phyloP scores from a whole-genome alignment of 2,888 invertebrate genomes.

The Andrena trimmerana region DNA sequence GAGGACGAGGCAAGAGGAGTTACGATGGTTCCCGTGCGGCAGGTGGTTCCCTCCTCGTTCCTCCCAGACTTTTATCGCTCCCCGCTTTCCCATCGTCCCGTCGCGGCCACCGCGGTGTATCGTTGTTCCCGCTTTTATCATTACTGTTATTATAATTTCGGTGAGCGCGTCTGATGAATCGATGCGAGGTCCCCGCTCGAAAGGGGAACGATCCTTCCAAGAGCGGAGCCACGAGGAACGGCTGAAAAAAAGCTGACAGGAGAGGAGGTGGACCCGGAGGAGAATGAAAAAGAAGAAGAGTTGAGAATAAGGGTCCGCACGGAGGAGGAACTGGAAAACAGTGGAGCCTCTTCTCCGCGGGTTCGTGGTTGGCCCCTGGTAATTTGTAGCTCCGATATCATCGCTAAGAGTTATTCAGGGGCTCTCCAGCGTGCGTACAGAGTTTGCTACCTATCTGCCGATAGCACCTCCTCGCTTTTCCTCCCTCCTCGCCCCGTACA shows the following conservation, averaged over 20 bases:
- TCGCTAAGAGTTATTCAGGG: slow-evolving; percentile 76
- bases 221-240: slow-evolving; percentile 37
- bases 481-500: slow-evolving; percentile 7
- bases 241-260: slow-evolving; percentile 15
- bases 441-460: slow-evolving; percentile 74
- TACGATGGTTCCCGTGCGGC: slow-evolving; percentile 70
- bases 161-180: slow-evolving; percentile 76
- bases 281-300: slow-evolving; percentile 23
- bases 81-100: slow-evolving; percentile 56
- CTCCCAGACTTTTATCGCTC: slow-evolving; percentile 16
- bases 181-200: slow-evolving; percentile 60
- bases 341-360: slow-evolving; percentile 56
- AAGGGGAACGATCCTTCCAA: slow-evolving; percentile 13
- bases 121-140: slow-evolving; percentile 73
- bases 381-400: slow-evolving; percentile 80
- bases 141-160: slow-evolving; percentile 81
- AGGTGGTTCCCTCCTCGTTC: slow-evolving; percentile 65
- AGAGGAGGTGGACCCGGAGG: slow-evolving; percentile 23
- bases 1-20: slow-evolving; percentile 43
- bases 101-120: slow-evolving; percentile 45
- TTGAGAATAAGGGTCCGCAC: slow-evolving; percentile 20
- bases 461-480: slow-evolving; percentile 67
- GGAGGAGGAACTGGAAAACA: slow-evolving; percentile 64
- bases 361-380: slow-evolving; percentile 75
- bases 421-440: slow-evolving; percentile 68